A percentile compares a stretch with the other conserved stretches of the same genome.
These are phyloP conservation scores for Hydriomena furcata DNA, from an alignment of 2,888 invertebrate genomes.

Conservation along the genomic window DNA sequence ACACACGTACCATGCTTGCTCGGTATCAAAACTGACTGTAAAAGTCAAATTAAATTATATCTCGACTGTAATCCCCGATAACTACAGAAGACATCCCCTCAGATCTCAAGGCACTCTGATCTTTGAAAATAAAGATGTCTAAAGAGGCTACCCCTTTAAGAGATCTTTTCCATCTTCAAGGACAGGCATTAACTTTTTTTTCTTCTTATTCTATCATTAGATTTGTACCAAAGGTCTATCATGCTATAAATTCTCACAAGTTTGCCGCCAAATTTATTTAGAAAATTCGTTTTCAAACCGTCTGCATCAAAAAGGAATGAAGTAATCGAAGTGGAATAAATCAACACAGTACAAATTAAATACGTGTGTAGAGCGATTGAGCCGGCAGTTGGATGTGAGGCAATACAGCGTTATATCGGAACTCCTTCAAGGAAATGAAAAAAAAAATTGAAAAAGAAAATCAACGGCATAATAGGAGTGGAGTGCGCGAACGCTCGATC, in stretches of 20 bases:
- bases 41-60: no score
- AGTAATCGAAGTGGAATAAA: conserved; percentile 67
- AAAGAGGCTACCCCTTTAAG: no score
- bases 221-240: conserved; percentile 6
- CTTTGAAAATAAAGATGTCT: no score
- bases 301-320: conserved; percentile 60
- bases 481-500: conserved; percentile 40
- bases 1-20: background rate
- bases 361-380: conserved; percentile 64
- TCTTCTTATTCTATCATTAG: no score
- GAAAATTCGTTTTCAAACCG: conserved; percentile 40
- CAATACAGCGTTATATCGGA: conserved; percentile 50
- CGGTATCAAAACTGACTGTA: no score
- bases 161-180: no score
- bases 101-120: no score
- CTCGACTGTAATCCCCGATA: no score
- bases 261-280: conserved; percentile 15
- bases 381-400: conserved; percentile 50
- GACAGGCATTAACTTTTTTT: no score
- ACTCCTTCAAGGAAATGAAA: conserved; percentile 58
- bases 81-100: no score
- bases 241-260: conserved; percentile 4
- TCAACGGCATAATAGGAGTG: conserved; percentile 48
- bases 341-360: conserved; percentile 72
- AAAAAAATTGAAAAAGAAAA: conserved; percentile 43